Percentiles rank a stretch among this genome's conserved stretches.
These are phyloP conservation scores for Pissodes strobi DNA, from an alignment of 1,140 invertebrate species.

Conservation along the genomic window DNA sequence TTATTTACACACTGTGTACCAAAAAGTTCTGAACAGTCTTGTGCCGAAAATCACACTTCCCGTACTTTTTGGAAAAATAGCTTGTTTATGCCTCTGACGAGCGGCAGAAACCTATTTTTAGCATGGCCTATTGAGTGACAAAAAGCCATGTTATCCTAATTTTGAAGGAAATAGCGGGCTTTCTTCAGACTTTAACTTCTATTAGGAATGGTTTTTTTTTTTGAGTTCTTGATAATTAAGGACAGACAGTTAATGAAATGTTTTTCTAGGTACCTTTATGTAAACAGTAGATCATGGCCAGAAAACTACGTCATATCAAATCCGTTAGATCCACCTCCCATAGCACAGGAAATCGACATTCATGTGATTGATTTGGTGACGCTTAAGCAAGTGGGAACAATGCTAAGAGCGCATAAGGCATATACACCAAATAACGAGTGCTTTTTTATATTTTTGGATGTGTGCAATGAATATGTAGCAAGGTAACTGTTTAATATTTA, in stretches of 20 bases:
- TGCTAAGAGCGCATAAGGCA: conserved; percentile 82
- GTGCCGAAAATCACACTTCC: too few species aligned
- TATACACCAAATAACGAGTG: conserved; percentile 88
- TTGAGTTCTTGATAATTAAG: too few species aligned
- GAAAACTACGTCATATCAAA: conserved; percentile 76
- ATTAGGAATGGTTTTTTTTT: not conserved
- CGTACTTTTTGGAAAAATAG: too few species aligned
- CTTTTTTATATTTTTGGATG: conserved; percentile 89
- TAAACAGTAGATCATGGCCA: conserved; percentile 87
- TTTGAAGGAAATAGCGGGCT: conserved; percentile 1
- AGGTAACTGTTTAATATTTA: conserved; percentile 66
- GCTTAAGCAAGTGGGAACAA: conserved; percentile 78
- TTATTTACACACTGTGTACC: too few species aligned
- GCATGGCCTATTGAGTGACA: too few species aligned
- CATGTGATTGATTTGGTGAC: conserved; percentile 85
- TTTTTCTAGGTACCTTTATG: conserved; percentile 75
- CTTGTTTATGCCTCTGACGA: too few species aligned
- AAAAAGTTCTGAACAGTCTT: too few species aligned
- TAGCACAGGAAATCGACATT: conserved; percentile 90
- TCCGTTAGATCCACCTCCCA: conserved; percentile 81
- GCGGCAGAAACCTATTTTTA: too few species aligned
- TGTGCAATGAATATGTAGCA: conserved; percentile 83
- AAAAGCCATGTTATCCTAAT: not conserved
- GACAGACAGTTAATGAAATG: too few species aligned
- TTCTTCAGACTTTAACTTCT: not conserved